Base-by-base conservation (phyloP, 2,113 vertebrate species). In the Antechinus flavipes region DNA sequence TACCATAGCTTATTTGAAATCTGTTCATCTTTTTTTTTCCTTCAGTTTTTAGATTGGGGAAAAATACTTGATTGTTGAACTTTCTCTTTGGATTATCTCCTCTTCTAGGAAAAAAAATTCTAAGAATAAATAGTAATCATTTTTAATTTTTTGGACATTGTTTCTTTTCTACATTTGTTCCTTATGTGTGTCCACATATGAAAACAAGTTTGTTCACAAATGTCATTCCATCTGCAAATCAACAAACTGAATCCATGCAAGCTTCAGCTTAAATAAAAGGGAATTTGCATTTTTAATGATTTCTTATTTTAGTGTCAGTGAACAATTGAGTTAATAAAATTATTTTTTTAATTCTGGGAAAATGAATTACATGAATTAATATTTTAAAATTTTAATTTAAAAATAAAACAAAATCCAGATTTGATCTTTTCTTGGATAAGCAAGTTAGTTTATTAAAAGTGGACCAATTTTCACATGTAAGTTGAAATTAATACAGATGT, bases 1-100 rank as follows among this genome's bases (percentile, higher is more conserved):
- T 92, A 9, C 22, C 23, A 54, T 95, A 68, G 35, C 46, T 89
- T 94, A 42, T 95, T 97, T 47, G 26, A 56, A 91, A 92, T n/a
- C 19, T 76, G 19, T 68, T 27, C 26, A 61, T 61, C 56, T 30
- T 61, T 61, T 61, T 61, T 52, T 52, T 52, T 52, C 11, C 12
- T 52, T 10, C 30, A 68, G 14, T 35, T 68, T 68, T 68, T 68
- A 68, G 30, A 35, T 35, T 68, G 27, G 14, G 58, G 61, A 30
- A 4, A 35, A 68, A 68, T 35, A 35, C 30, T 68, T 61, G 27
- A 68, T 68, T 68, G 61, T 68, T 68, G 61, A 68, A 68, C 30
- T 68, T 68, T 35, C 30, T 12, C 61, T 68, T 68, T 68, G 35
- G 30, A 68, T 68, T 68, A 61, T 61, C 58, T 68, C 4, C 10